Percentiles rank a stretch among this genome's conserved stretches.
Conservation (phyloP, 2,888 invertebrate species). For the Cataglyphis rosenhaueri region DNA sequence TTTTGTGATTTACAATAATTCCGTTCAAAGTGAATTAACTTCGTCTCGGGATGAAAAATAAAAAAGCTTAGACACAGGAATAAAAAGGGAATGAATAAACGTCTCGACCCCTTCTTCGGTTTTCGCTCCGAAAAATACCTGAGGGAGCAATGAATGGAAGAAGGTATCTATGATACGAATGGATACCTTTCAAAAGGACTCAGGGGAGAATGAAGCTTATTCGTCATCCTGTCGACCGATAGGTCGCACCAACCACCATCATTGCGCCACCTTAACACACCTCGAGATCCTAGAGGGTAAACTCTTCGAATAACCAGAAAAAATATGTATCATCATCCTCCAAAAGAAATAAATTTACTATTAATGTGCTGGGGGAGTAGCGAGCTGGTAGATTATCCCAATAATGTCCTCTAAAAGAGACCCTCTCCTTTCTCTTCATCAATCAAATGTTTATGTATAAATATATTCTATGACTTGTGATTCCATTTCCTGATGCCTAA, state of each 20-base stretch:
- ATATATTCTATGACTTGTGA: background rate
- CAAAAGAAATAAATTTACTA: slow-evolving; percentile 58
- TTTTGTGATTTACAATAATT: background rate
- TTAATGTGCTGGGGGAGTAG: slow-evolving; percentile 12
- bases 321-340: slow-evolving; percentile 56
- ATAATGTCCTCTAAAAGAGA: slow-evolving; percentile 2
- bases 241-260: slow-evolving; percentile 52
- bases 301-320: slow-evolving; percentile 59
- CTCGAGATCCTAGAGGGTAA: slow-evolving; percentile 55
- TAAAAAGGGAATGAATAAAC: slow-evolving; percentile 27
- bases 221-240: slow-evolving; percentile 72
- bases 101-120: slow-evolving; percentile 22
- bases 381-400: background rate
- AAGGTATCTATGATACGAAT: slow-evolving; percentile 54
- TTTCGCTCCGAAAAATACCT: slow-evolving; percentile 43
- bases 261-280: slow-evolving; percentile 58
- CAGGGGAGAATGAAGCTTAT: slow-evolving; percentile 62
- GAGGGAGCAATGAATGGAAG: slow-evolving; percentile 51
- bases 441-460: slow-evolving; percentile 24
- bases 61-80: slow-evolving; percentile 26
- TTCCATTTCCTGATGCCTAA: background rate
- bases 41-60: slow-evolving; percentile 15
- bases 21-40: background rate
- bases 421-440: slow-evolving; percentile 1
- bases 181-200: slow-evolving; percentile 58